Conservation (phyloP, 2,888 invertebrate genomes). For the Willowsia nigromaculata region DNA sequence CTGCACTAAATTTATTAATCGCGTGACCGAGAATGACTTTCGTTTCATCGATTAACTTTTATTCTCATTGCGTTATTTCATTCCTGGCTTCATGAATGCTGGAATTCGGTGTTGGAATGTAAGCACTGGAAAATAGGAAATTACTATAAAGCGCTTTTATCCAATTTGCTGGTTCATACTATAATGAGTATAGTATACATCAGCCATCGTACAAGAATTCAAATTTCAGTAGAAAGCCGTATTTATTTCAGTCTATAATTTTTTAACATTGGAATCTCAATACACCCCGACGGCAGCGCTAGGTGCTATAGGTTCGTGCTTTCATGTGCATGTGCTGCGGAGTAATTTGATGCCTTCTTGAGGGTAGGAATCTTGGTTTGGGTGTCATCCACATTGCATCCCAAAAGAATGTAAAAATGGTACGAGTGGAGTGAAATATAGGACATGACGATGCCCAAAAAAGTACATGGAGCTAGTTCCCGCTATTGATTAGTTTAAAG, state of each 20-base stretch:
- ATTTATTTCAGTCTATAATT: no score
- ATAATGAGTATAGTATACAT: no score
- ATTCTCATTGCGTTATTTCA: neutral
- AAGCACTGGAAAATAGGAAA: no score
- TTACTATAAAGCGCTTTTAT: no score
- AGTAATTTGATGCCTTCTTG: neutral
- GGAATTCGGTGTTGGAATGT: no score
- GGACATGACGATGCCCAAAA: conserved; percentile 64
- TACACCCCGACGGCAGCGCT: no score
- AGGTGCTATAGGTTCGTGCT: no score
- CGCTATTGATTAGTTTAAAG: conserved; percentile 71
- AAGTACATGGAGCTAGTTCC: conserved; percentile 68
- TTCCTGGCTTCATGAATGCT: no score
- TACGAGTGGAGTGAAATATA: conserved; percentile 22
- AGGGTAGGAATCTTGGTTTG: neutral
- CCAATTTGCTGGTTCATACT: no score
- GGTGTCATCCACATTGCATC: conserved; percentile 1
- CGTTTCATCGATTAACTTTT: neutral
- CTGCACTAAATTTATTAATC: neutral
- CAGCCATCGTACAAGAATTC: no score
- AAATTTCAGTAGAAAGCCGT: no score
- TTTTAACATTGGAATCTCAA: no score
- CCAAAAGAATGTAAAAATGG: conserved; percentile 33
- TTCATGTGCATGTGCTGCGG: neutral
- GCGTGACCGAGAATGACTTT: neutral